Base-by-base conservation (phyloP, 2,797 vertebrate species). In the Megalops cyprinoides region DNA sequence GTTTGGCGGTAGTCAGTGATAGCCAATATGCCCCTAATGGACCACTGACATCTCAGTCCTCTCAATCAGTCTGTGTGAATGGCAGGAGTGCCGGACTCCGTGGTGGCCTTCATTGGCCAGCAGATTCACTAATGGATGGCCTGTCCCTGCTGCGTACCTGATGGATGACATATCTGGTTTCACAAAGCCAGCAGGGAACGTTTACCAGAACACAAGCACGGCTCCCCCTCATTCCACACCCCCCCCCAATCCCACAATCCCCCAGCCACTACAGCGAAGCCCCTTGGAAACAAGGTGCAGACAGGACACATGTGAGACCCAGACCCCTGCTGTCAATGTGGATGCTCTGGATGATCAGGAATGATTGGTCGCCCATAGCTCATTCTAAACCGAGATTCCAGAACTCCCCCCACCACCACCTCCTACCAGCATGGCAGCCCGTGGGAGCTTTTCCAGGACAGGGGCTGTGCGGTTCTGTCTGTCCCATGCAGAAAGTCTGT, bases 361-460 rank as follows among this genome's bases (percentile, higher is more conserved):
- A 83, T 90, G 90, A 92, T 87, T 88, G 91, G 92, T 91, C 85
- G 88, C 85, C 87, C 78, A 77, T 82, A 75, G 18, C 84, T 89
- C 56, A 25, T 84, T 86, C 87, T 84, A 77, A 6, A 31, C 81
- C 81, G 79, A 86, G 86, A 91, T 91, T 90, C 90, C 86, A 84
- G 80, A 85, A 84, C 53, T 75, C n/a, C 44, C 48, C 15, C 20
- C 74, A 37, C 55, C 79, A 14, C n/a, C 76, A 77, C 44, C 69
- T 78, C 77, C 82, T 87, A 89, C 85, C 79, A 90, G 89, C 87
- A 94, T 94, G 93, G 92, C 93, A 91, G 91, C 82, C 89, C 87
- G 85, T 80, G 53, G 74, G 88, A 93, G 92, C 93, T 95, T 94
- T 95, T 94, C 91, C 92, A 93, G 92, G 92, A 90, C 84, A 85